phyloP scores from a whole-genome alignment of 2,888 invertebrate species.

The Apantesis nais region DNA sequence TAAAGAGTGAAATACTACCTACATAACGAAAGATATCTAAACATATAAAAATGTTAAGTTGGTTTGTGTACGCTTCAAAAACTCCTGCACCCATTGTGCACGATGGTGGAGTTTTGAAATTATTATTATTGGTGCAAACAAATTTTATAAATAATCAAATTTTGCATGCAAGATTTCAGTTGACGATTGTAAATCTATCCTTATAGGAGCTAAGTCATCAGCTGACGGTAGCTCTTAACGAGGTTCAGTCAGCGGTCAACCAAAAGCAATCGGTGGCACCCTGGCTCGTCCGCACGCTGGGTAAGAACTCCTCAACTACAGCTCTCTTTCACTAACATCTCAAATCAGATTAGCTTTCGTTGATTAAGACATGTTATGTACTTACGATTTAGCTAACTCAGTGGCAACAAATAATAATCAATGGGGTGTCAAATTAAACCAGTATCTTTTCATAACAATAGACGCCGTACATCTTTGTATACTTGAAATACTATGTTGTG shows the following conservation, averaged over 20 bases:
- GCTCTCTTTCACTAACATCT: background rate
- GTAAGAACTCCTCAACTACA: constrained; percentile 58
- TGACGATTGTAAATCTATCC: background rate
- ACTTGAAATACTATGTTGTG: background rate
- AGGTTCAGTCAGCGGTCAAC: constrained; percentile 80
- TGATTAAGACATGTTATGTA: background rate
- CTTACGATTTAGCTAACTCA: background rate
- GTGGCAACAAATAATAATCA: background rate
- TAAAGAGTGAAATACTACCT: too few relatives aligned
- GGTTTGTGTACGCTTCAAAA: too few relatives aligned
- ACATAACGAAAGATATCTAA: too few relatives aligned
- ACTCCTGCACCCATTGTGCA: too few relatives aligned
- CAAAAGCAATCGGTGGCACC: constrained; percentile 90
- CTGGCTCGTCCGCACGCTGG: constrained; percentile 97
- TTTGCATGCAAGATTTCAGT: background rate
- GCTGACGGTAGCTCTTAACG: constrained; percentile 92
- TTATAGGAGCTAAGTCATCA: constrained; percentile 94
- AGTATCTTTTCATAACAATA: too few relatives aligned
- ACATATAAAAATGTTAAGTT: background rate
- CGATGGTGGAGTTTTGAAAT: background rate
- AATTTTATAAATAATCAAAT: background rate
- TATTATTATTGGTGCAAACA: background rate
- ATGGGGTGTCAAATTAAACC: background rate
- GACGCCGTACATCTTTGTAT: too few relatives aligned
- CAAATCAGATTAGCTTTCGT: background rate